Percentiles rank a stretch among this genome's conserved stretches.
These are phyloP conservation scores for Hyles vespertilio DNA, from an alignment of 1,140 invertebrate species.

Conservation along the genomic window DNA sequence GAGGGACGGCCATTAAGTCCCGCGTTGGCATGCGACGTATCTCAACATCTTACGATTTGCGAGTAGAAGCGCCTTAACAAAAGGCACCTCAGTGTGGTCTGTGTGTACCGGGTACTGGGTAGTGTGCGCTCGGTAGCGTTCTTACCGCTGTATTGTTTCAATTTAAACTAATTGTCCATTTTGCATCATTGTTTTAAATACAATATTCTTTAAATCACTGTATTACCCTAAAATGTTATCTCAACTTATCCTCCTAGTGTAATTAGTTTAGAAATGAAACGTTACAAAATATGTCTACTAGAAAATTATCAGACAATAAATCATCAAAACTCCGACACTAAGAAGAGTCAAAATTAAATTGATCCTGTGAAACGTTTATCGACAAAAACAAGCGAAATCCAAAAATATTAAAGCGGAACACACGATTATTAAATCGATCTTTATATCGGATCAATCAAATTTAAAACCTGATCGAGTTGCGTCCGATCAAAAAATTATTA, in stretches of 20 bases:
- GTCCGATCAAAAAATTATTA: constrained; percentile 67
- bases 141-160: constrained; percentile 57
- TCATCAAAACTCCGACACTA: constrained; percentile 33
- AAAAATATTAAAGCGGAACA: constrained; percentile 48
- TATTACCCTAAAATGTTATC: not conserved
- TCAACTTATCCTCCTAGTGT: too few relatives aligned
- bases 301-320: constrained; percentile 37
- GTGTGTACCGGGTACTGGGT: constrained; percentile 8
- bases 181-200: not conserved
- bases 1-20: constrained; percentile 62
- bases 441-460: constrained; percentile 74
- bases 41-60: constrained; percentile 68
- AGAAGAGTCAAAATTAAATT: constrained; percentile 34
- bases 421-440: constrained; percentile 70
- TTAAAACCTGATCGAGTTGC: constrained; percentile 68
- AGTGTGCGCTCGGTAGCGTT: constrained; percentile 35
- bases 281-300: constrained; percentile 9
- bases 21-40: constrained; percentile 64
- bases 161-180: not conserved
- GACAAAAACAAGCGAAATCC: constrained; percentile 46
- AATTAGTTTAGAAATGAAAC: too few relatives aligned
- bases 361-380: constrained; percentile 48
- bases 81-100: constrained; percentile 62
- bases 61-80: constrained; percentile 61
- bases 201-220: not conserved